Base-by-base conservation (phyloP, 2,797 vertebrate species). In the Galaxias olidus region DNA sequence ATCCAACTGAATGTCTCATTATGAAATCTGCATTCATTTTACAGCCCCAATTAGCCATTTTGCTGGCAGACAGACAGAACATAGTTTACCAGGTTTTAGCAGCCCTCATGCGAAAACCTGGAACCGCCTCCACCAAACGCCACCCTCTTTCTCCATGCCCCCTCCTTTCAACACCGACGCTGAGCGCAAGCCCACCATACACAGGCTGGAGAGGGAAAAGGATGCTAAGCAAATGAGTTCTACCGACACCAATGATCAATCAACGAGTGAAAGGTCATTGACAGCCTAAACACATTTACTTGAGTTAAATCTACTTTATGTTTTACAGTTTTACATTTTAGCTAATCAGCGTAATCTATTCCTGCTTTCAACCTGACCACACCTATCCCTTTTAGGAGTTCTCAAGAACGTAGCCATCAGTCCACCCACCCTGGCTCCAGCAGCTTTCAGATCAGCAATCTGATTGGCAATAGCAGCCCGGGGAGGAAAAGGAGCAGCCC, bases 51-150 rank as follows among this genome's bases (percentile, higher is more conserved):
- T 93, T 91, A 86, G 91, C 93, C 87, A 93, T 90, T 94, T 94
- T 87, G 90, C 91, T 87, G 91, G 92, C 89, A 94, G 94, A 88
- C 93, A 94, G 85, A n/a, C n/a, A n/a, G 90, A 91, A 86, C 91
- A 91, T 87, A 91, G 92, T 87, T 89, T 92, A 85, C 92, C 93
- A 87, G 92, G 77, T 86, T 92, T 94, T 90, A 92, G 86, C 87
- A 92, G 87, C 84, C 90, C 93, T 85, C 93, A 93, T 78, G 60
- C 66, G 8, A 93, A 94, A 68, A 91, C 93, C 88, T 94, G 93
- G 93, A 94, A 94, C 89, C 91, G 93, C 83, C 92, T 94, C 75
- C 93, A 94, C 86, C 91, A 93, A 84, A 94, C 93, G 69, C 93
- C 93, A 82, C 93, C 93, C 76, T 94, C 93, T 86, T 94, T 94